Evolutionary conservation across 2,888 invertebrate species (phyloP).

Genomic region (Clivina fossor): DNA sequence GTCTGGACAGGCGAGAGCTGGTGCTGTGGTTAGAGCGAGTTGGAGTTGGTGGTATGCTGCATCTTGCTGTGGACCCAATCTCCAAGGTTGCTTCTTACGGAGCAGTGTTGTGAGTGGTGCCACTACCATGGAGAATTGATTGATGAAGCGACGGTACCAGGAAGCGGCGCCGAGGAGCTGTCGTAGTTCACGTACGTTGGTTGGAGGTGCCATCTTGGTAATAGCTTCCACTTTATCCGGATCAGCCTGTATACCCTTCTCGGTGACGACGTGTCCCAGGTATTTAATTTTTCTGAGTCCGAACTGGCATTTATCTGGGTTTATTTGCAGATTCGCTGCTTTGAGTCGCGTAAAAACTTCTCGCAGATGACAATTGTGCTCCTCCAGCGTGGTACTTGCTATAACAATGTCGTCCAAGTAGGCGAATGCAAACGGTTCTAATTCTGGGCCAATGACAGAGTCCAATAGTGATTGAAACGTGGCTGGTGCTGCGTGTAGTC

Average conservation of each 20-base stretch:
- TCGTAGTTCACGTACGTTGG: too few relatives aligned
- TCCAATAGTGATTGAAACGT: constrained; percentile 44
- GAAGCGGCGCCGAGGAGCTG: too few relatives aligned
- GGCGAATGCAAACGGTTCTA: constrained; percentile 39
- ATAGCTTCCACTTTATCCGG: constrained; percentile 28
- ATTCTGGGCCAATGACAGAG: constrained; percentile 40
- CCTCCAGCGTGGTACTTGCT: constrained; percentile 26
- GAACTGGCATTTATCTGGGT: constrained; percentile 40
- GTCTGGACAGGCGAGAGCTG: too few relatives aligned
- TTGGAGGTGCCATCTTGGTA: too few relatives aligned
- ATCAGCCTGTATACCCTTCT: constrained; percentile 23
- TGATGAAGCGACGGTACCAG: too few relatives aligned
- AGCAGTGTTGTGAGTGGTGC: too few relatives aligned
- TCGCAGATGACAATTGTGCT: constrained; percentile 30
- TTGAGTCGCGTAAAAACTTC: constrained; percentile 36
- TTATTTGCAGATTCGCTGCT: constrained; percentile 34
- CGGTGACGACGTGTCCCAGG: constrained; percentile 35
- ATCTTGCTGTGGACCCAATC: too few relatives aligned
- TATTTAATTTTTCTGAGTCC: constrained; percentile 32
- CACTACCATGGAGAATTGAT: too few relatives aligned
- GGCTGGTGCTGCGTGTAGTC: constrained; percentile 42
- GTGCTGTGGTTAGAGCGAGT: too few relatives aligned
- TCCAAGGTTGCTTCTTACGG: too few relatives aligned
- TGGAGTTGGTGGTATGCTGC: too few relatives aligned
- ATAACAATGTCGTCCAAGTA: constrained; percentile 43